Conservation (phyloP, 2,888 invertebrate genomes). For the Ornithoptera priamus region DNA sequence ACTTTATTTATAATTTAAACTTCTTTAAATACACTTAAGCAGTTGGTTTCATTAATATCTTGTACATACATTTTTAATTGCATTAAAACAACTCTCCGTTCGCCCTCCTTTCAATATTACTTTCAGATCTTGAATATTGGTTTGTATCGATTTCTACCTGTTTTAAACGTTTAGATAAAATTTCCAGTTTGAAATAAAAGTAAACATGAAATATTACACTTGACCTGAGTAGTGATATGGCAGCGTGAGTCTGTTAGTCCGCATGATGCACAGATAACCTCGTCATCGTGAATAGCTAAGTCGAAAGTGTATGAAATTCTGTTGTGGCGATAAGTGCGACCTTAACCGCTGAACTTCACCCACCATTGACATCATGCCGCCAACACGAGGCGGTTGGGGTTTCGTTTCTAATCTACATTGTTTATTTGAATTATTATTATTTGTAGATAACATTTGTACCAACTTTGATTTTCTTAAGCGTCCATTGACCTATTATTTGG, state of each 20-base stretch:
- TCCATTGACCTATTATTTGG: neutral
- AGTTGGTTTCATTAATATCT: too few relatives aligned
- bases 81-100: too few relatives aligned
- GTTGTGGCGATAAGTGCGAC: constrained; percentile 24
- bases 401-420: constrained; percentile 22
- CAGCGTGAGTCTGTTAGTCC: constrained; percentile 33
- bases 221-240: constrained; percentile 34
- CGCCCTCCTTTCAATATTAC: too few relatives aligned
- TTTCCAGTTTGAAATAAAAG: neutral
- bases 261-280: constrained; percentile 35
- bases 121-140: too few relatives aligned
- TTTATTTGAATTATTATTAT: neutral
- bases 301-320: constrained; percentile 33
- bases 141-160: too few relatives aligned
- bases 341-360: constrained; percentile 28
- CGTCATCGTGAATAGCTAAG: constrained; percentile 30
- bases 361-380: constrained; percentile 16
- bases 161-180: neutral
- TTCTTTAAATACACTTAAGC: too few relatives aligned
- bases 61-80: too few relatives aligned
- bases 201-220: constrained; percentile 8
- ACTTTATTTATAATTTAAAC: neutral
- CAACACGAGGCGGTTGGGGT: constrained; percentile 6
- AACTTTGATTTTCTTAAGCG: neutral
- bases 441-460: neutral